phyloP scores from a whole-genome alignment of 2,797 vertebrate species.

The Xenentodon cancila region DNA sequence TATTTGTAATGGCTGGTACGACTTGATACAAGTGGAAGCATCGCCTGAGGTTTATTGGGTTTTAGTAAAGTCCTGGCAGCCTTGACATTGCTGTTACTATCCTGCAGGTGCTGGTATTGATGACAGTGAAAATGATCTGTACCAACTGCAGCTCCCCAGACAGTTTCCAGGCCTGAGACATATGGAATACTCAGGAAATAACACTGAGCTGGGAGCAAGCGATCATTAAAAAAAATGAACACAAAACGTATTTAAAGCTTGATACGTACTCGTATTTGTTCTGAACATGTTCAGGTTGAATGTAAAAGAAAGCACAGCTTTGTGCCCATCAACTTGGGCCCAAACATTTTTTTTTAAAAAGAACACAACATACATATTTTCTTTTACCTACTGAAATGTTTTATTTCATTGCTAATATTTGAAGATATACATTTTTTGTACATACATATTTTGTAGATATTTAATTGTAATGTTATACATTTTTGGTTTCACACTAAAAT shows the following conservation, averaged over 20 bases:
- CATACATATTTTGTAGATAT: too few species aligned
- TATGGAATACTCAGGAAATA: conserved; percentile 31
- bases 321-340: too few species aligned
- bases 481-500: too few species aligned
- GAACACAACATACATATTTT: too few species aligned
- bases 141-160: conserved; percentile 47
- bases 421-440: too few species aligned
- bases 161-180: conserved; percentile 47
- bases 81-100: conserved; percentile 42
- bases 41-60: conserved; percentile 48
- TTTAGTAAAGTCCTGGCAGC: conserved; percentile 50
- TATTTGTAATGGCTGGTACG: neutral
- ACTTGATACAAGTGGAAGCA: conserved; percentile 31
- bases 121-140: conserved; percentile 64
- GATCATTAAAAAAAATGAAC: conserved; percentile 20
- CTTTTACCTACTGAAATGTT: too few species aligned
- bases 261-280: neutral
- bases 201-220: conserved; percentile 16
- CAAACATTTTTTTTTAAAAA: too few species aligned
- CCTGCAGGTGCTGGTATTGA: conserved; percentile 50
- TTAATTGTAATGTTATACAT: too few species aligned
- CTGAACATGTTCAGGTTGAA: neutral
- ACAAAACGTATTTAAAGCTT: conserved; percentile 36
- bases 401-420: too few species aligned
- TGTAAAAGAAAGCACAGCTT: neutral